Evolutionary conservation across 2,888 invertebrate species (phyloP).

Genomic region (Byasa hedistus): DNA sequence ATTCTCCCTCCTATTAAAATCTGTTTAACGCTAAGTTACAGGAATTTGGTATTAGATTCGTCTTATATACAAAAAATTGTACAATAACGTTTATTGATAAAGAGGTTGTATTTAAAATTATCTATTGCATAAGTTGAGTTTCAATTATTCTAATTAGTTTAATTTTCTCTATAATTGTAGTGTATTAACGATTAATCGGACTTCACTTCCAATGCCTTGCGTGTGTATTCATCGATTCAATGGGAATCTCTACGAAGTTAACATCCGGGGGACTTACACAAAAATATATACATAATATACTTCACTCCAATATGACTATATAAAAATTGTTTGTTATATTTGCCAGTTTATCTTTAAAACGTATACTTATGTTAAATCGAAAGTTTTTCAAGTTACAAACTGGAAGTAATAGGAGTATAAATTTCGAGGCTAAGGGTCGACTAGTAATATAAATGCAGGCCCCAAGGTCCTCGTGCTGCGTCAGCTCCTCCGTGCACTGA

Average conservation of each 20-base stretch:
- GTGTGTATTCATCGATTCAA: background rate
- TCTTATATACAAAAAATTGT: no score
- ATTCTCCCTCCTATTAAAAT: no score
- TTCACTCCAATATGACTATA: background rate
- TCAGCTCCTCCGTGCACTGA: slow-evolving; percentile 15
- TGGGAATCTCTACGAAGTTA: background rate
- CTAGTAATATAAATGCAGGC: slow-evolving; percentile 1
- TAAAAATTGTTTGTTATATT: background rate
- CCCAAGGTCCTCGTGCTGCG: slow-evolving; percentile 9
- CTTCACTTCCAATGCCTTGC: background rate
- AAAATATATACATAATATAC: background rate
- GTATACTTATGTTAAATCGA: background rate
- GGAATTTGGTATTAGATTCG: no score
- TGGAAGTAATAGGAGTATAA: background rate
- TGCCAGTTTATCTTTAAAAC: background rate
- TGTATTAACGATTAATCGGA: background rate
- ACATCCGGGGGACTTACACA: background rate
- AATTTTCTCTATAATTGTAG: no score
- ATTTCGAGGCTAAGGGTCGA: background rate
- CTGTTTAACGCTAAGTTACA: no score
- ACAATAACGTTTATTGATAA: no score
- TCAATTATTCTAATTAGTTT: no score
- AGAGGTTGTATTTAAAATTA: no score
- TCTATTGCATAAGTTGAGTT: no score
- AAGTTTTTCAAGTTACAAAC: background rate